Evolutionary conservation across 2,113 vertebrate genomes (phyloP).

Genomic region (Callocephalon fimbriatum): DNA sequence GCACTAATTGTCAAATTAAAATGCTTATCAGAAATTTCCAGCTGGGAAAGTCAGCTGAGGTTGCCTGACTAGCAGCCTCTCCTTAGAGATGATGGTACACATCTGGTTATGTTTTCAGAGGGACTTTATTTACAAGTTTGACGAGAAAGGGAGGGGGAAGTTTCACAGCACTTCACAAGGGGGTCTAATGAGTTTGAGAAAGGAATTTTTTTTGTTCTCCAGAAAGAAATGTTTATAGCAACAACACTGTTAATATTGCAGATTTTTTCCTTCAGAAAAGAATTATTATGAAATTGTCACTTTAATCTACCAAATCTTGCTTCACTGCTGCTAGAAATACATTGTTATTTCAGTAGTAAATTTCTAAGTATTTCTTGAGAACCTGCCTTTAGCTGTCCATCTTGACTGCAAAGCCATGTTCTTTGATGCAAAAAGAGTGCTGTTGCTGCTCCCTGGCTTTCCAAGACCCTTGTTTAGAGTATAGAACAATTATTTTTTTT

Average conservation of each 20-base stretch:
- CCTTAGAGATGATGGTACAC: background rate
- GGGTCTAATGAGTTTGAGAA: background rate
- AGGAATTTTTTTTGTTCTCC: background rate
- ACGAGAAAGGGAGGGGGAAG: background rate
- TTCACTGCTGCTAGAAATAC: background rate
- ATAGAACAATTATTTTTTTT: background rate
- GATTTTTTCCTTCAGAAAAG: background rate
- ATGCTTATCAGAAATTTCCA: background rate
- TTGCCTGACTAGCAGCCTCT: background rate
- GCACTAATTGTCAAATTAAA: background rate
- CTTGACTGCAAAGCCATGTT: background rate
- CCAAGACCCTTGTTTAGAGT: background rate
- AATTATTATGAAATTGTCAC: background rate
- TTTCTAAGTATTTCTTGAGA: background rate
- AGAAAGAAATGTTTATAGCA: background rate
- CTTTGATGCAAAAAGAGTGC: background rate
- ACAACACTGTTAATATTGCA: background rate
- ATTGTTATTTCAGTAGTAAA: accelerated
- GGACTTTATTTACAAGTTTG: background rate
- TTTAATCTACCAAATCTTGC: background rate
- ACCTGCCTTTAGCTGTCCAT: background rate
- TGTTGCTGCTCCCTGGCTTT: background rate
- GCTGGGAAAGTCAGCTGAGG: background rate
- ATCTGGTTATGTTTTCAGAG: background rate
- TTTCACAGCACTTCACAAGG: background rate